A percentile compares a stretch with the other conserved stretches of the same genome.
Evolutionary conservation across 2,797 vertebrate species (phyloP).

Genomic region (Cirrhinus molitorella): DNA sequence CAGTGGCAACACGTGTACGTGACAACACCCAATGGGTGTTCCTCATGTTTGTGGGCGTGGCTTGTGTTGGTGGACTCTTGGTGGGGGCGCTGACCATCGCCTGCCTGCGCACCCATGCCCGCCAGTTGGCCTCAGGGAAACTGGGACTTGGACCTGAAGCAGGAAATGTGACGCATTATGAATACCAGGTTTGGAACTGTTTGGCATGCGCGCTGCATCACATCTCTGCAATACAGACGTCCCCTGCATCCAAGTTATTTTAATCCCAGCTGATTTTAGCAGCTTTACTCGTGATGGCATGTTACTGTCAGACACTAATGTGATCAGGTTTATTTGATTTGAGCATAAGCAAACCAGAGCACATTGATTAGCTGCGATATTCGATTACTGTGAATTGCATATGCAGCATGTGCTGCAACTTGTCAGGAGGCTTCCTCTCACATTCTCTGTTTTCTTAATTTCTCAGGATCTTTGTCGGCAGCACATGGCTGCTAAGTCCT

Average conservation of each 20-base stretch:
- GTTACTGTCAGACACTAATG: neutral
- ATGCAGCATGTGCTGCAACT: neutral
- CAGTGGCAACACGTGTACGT: conserved; percentile 74
- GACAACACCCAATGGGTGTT: conserved; percentile 84
- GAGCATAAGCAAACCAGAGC: neutral
- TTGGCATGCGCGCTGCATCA: neutral
- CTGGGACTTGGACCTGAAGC: conserved; percentile 90
- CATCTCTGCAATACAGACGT: neutral
- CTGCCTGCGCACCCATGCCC: conserved; percentile 88
- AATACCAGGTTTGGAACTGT: conserved; percentile 88
- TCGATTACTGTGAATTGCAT: neutral
- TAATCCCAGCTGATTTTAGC: neutral
- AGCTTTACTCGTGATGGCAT: neutral
- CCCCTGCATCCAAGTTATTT: neutral
- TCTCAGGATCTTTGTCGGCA: conserved; percentile 95
- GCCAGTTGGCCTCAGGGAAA: conserved; percentile 87
- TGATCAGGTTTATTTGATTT: neutral
- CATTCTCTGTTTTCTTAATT: neutral
- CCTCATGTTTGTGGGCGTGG: conserved; percentile 86
- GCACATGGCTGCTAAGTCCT: conserved; percentile 94
- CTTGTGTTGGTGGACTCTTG: conserved; percentile 85
- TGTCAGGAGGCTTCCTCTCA: neutral
- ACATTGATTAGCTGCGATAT: neutral
- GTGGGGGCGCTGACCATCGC: conserved; percentile 82
- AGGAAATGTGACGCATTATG: conserved; percentile 87